A percentile compares a stretch with the other conserved stretches of the same genome.
Evolutionary conservation across 2,888 invertebrate species (phyloP).

Genomic region (Drosophila atripex): DNA sequence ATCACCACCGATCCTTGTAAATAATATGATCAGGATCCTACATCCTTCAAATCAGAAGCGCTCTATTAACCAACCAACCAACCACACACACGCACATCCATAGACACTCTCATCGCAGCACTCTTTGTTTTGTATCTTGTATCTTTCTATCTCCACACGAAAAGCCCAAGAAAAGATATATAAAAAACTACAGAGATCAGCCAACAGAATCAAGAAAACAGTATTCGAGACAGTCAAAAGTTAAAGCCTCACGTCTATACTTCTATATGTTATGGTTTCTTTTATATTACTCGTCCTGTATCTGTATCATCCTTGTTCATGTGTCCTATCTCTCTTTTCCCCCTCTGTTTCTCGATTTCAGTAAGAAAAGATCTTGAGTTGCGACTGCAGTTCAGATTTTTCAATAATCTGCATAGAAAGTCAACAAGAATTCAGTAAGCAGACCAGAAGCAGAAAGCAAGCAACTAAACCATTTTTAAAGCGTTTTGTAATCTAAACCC

Average conservation of each 20-base stretch:
- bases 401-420: slow-evolving; percentile 95
- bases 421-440: slow-evolving; percentile 92
- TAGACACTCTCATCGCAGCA: slow-evolving; percentile 30
- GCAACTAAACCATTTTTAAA: slow-evolving; percentile 70
- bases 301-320: slow-evolving; percentile 57
- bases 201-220: slow-evolving; percentile 29
- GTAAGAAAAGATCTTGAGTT: slow-evolving; percentile 98
- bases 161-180: slow-evolving; percentile 6
- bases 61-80: slow-evolving; percentile 69
- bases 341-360: slow-evolving; percentile 84
- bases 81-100: slow-evolving; percentile 31
- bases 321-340: slow-evolving; percentile 62
- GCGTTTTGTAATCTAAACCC: slow-evolving; percentile 71
- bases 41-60: slow-evolving; percentile 47
- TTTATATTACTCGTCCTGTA: slow-evolving; percentile 43
- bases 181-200: slow-evolving; percentile 20
- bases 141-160: slow-evolving; percentile 41
- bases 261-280: slow-evolving; percentile 28
- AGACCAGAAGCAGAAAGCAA: slow-evolving; percentile 58
- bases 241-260: slow-evolving; percentile 7
- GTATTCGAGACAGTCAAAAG: slow-evolving; percentile 35
- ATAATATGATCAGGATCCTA: slow-evolving; percentile 58
- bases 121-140: slow-evolving; percentile 42
- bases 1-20: slow-evolving; percentile 52
- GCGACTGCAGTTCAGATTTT: slow-evolving; percentile 97